Evolutionary conservation across 2,888 invertebrate species (phyloP).

Genomic region (Tuberolachnus salignus): DNA sequence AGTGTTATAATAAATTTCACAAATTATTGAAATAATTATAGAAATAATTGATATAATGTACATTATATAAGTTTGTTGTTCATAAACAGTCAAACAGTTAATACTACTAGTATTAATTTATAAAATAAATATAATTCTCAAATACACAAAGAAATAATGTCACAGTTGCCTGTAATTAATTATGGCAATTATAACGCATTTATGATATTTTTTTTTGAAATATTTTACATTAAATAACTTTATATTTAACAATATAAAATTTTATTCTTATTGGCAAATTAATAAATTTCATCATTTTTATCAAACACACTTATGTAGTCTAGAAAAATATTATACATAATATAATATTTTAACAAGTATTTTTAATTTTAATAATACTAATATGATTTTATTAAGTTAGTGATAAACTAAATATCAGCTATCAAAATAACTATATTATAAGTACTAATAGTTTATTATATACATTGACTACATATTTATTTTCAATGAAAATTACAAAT

Average conservation of each 20-base stretch:
- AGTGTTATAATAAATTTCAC: too few relatives aligned
- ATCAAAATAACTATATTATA: slow-evolving; percentile 22
- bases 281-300: not conserved
- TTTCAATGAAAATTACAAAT: slow-evolving; percentile 44
- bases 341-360: slow-evolving; percentile 14
- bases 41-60: too few relatives aligned
- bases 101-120: too few relatives aligned
- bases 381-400: not conserved
- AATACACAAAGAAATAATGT: too few relatives aligned
- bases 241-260: not conserved
- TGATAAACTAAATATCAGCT: not conserved
- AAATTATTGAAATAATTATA: too few relatives aligned
- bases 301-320: slow-evolving; percentile 1
- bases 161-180: not conserved
- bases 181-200: not conserved
- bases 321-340: not conserved
- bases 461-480: not conserved
- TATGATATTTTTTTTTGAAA: not conserved
- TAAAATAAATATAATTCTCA: too few relatives aligned
- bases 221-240: not conserved
- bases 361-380: not conserved
- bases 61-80: too few relatives aligned
- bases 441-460: not conserved
- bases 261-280: not conserved
- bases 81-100: too few relatives aligned